These are phyloP conservation scores for Cynoglossus semilaevis DNA, from an alignment of 2,113 vertebrate genomes.

Conservation along the genomic window DNA sequence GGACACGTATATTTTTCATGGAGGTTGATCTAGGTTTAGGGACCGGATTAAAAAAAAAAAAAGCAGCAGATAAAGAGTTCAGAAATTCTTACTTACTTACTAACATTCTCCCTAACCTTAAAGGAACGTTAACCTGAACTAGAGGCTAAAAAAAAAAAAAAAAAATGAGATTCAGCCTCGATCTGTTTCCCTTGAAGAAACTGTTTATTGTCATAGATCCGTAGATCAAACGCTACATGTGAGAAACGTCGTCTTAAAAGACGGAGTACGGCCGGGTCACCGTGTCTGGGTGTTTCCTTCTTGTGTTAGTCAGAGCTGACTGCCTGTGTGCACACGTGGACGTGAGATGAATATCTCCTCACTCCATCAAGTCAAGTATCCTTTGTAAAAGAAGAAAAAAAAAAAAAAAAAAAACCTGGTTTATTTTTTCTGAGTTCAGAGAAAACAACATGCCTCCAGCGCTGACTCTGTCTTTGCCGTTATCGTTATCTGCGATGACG, in stretches of 20 bases:
- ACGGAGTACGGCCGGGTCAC: conserved; percentile 48
- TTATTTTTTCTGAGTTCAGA: conserved; percentile 23
- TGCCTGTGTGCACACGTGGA: conserved; percentile 11
- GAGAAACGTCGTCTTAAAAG: too few species aligned
- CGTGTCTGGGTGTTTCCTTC: conserved; percentile 53
- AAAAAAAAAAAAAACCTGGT: neutral
- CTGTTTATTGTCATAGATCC: too few species aligned
- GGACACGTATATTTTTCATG: neutral
- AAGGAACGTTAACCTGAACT: too few species aligned
- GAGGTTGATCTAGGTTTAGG: too few species aligned
- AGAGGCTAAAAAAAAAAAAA: too few species aligned
- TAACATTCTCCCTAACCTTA: neutral
- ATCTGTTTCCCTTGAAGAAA: too few species aligned
- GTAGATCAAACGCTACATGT: too few species aligned
- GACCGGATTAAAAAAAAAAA: conserved; percentile 27
- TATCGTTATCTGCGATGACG: conserved; percentile 58
- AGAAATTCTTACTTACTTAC: conserved; percentile 30
- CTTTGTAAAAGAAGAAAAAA: neutral
- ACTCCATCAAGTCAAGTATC: conserved; percentile 14
- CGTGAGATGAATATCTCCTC: conserved; percentile 18
- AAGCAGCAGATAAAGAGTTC: conserved; percentile 29
- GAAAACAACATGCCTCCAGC: conserved; percentile 54
- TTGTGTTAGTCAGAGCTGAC: conserved; percentile 53
- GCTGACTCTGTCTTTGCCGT: conserved; percentile 42
- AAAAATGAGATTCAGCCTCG: too few species aligned